Conservation (phyloP, 2,113 vertebrate genomes). For the Furnarius figulus region DNA sequence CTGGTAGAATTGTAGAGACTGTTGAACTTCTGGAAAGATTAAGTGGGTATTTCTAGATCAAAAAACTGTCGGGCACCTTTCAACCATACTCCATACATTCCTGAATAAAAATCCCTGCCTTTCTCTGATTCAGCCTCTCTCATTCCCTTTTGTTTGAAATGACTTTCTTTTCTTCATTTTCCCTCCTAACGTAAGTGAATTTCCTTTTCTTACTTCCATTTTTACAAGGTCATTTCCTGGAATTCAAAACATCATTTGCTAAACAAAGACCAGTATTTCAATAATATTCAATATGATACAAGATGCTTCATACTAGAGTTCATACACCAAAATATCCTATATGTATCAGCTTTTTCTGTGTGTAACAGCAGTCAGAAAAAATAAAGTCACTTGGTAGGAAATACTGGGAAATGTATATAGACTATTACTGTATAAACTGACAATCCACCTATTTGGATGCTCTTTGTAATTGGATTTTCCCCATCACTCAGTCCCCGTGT, state of each 20-base stretch:
- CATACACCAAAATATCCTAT: neutral
- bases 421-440: neutral
- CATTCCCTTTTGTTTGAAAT: neutral
- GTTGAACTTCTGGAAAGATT: neutral
- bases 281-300: neutral
- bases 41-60: neutral
- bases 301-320: neutral
- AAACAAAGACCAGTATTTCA: neutral
- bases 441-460: neutral
- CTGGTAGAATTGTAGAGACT: neutral
- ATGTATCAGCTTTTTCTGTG: neutral
- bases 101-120: neutral
- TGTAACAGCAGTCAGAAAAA: neutral
- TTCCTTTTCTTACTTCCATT: conserved; percentile 35
- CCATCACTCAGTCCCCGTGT: neutral
- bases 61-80: neutral
- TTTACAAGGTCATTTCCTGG: conserved; percentile 29
- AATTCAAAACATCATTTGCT: conserved; percentile 38
- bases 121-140: neutral
- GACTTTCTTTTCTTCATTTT: conserved; percentile 15
- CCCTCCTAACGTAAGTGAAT: neutral
- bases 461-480: neutral
- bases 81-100: neutral
- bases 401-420: neutral
- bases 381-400: neutral